Base-by-base conservation (phyloP, 2,888 invertebrate species). In the Himalopsyche japonica region DNA sequence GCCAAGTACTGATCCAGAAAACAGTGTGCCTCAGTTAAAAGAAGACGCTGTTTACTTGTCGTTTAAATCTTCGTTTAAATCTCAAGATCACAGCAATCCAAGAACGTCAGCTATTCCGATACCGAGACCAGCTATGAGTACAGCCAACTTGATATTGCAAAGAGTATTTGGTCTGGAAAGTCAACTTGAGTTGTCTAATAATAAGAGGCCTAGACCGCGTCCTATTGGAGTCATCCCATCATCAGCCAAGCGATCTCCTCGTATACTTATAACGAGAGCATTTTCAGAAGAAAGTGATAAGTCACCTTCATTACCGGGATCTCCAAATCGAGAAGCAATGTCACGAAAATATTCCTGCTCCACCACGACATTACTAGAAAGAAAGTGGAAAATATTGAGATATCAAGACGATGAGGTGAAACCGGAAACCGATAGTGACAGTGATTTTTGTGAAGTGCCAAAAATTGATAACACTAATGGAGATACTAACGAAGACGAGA, bases 221-320 rank as follows among this genome's bases (percentile, higher is more conserved):
- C 83, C 86, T 57, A 49, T 80, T 85, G 87, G 87, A 24, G 86
- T 89, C 57, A 83, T 82, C 24, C 80, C 83, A 24, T 34, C 83
- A 12, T 32, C 91, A 84, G 89, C 92, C 5, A 90, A 92, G 34
- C 92, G 93, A 85, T 95, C 95, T 8, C 95, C 96, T 0, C 92
- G 94, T 82, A 95, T 95, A 83, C 93, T 95, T 10, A 95, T 96
- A 87, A 95, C 95, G 0, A 91, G 95, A 79, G 95, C 95, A 3
- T 94, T 94, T 91, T 95, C 95, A 24, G 95, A 95, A 88, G 95
- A 95, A 88, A 94, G 94, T 88, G 95, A 95, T 86, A 90, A 90
- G 83, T 92, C 92, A 0, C 93, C 92, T 32, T 92, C 94, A n/a
- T 81, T 87, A 64, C 89, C 89, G 3, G 88, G 88, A 27, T 89